Evolutionary conservation across 2,797 vertebrate species (phyloP), one percentile per base, ranked within the genome.

Genomic region (Lagorchestes hirsutus): DNA sequence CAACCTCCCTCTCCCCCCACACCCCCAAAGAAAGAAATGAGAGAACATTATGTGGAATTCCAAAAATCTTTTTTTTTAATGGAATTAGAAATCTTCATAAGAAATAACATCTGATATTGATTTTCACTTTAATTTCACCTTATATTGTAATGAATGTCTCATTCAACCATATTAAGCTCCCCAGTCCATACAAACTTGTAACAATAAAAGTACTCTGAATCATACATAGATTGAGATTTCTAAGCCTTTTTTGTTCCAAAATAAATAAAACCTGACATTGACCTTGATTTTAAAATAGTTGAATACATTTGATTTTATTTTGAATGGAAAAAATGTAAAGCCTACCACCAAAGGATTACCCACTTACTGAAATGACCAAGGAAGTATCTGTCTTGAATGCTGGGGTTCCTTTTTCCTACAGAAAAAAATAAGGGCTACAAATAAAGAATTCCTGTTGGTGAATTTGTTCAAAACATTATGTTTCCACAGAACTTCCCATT

Each of bases 401-500:
- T 55, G 31, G 27, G 22, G 28, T 95, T 97, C 90, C 92, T 94
- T 52, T 95, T 95, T 95, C 62, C 82, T 95, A 97, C 54, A 97
- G 92, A 94, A 29, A 97, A 95, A 96, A 96, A 74, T 50, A 93
- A 97, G 92, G 29, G 82, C 28, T 93, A 90, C 11, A 92, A 95
- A 95, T 90, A 97, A 96, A 94, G 93, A 96, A 95, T 96, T 92
- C 14, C 93, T 97, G 55, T 56, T 57, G 92, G 90, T 54, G 95
- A 97, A 97, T 97, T 95, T 93, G 58, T 58, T 95, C 95, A 97
- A 96, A 97, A 96, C 82, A 91, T 92, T 31, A 18, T 91, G 62
- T 96, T 98, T 97, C 92, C 96, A 87, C 92, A 92, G 87, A 97
- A 93, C 93, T 91, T 93, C 96, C 97, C 93, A 58, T 95, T 97